Base-by-base conservation (phyloP, 2,113 vertebrate genomes). In the Poeciliopsis turrubarensis region DNA sequence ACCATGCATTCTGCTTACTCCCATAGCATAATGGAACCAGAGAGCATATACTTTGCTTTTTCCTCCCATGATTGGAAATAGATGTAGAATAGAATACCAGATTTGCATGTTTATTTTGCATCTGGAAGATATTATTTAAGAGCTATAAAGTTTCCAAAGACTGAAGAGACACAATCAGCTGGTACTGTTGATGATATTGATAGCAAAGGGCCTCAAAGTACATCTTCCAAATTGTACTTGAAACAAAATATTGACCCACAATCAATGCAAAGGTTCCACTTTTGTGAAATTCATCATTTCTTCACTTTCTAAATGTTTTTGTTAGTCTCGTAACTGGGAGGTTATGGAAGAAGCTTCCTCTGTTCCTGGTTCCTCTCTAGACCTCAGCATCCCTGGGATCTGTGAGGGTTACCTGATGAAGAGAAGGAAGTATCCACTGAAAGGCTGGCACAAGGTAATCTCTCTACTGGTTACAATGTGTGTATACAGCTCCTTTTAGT, bases 371-470 rank as follows among this genome's bases (percentile, higher is more conserved):
- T 84, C 91, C 0, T 84, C 85, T 32, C 25, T 86, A 30, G 91
- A 88, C 77, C 83, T 89, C 44, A 93, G 82, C 17, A 83, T 91
- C 54, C 95, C 92, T 0, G 96, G 92, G 34, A 90, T 95, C 65
- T 97, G 96, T 76, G 96, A 98, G 88, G 97, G 97, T 0, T 96
- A 94, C 84, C 86, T 99, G 90, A 95, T 98, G 88, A 99, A 98
- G 93, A 97, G 95, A 90, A 96, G 97, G 79, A 99, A 98, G 87
- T 98, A 96, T 92, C 97, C 97, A 1, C 92, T 99, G 64, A 98
- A 97, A 84, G 97, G 97, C 75, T 98, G 97, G 97, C 97, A 98
- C 93, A 99, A 97, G 95, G 97, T 98, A 81, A 89, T 1, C 8
- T 9, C 10, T 14, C 3, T 3, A 27, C 1, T 19, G 26, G 25